Base-by-base conservation (phyloP, 64 coral and sea anemone genomes). In the Dendrophyllia cribrosa region DNA sequence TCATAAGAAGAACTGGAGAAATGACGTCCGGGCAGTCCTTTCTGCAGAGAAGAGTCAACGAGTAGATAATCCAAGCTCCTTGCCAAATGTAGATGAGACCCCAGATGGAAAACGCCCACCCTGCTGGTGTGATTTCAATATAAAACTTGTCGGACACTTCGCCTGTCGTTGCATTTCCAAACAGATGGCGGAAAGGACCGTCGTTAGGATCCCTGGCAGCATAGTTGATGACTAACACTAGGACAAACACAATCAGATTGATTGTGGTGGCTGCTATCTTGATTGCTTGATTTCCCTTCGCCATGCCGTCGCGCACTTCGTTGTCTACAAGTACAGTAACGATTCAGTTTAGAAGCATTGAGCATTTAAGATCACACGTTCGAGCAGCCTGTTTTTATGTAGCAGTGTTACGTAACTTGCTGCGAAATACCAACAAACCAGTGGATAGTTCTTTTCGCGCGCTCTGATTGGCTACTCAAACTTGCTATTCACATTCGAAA, bases 91-190 rank as follows among this genome's bases (percentile, higher is more conserved):
- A 99, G 87, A 99, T 99, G 8, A 95, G 74, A 20, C 87, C 85
- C 97, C 97, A 99, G 2, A 95, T 99, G 10, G 89, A 87, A 76
- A 98, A 96, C 20, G 96, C 92, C 96, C 96, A 98, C 19, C 91
- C 87, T 59, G 96, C 91, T 45, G 96, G 96, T 26, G 96, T 98
- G 17, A 98, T 98, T 65, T 98, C 90, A n/a, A 94, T 66, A 55
- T 88, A 89, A 44, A 86, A 98, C 8, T 79, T 90, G 26, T 90
- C 82, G 1, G 96, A 95, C 4, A 98, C 87, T 43, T 86, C 95
- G 4, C 95, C 78, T 43, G 91, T 93, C 15, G 91, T 82, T 70
- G 77, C 71, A 79, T 93, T 86, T 60, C 86, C 75, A 72, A 93
- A 93, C 44, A 84, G 62, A 14, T 50, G 10, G 62, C 52, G 58